Percentiles rank a stretch among this genome's conserved stretches.
Conservation (phyloP, 2,888 invertebrate genomes). For the Hypena proboscidalis region DNA sequence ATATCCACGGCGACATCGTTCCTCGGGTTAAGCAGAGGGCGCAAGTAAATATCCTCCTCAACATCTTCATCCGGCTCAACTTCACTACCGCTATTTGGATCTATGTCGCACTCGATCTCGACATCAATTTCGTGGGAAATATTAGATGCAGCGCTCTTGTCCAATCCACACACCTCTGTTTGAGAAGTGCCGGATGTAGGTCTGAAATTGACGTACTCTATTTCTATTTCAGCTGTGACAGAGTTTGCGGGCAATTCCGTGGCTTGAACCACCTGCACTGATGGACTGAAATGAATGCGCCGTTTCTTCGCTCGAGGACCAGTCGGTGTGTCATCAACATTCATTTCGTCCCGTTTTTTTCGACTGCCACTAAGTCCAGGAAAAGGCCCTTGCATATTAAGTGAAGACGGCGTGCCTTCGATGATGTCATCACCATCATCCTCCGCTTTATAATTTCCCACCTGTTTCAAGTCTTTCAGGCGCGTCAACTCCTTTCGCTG, state of each 20-base stretch:
- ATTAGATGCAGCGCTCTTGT: conserved; percentile 5
- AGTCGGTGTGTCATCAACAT: conserved; percentile 8
- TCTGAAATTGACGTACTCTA: conserved; percentile 6
- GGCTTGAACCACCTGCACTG: conserved; percentile 9
- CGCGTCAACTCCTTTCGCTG: conserved; percentile 1
- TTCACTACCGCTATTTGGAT: conserved; percentile 8
- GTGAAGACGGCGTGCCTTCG: conserved; percentile 10
- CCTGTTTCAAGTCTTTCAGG: conserved; percentile 2
- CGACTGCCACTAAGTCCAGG: too few relatives aligned
- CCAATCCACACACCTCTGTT: conserved; percentile 7
- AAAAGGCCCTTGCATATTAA: conserved; percentile 6
- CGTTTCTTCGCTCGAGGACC: conserved; percentile 9
- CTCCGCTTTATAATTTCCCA: conserved; percentile 5
- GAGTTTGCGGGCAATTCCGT: conserved; percentile 8
- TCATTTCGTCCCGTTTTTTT: too few relatives aligned
- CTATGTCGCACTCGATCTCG: conserved; percentile 8
- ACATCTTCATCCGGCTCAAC: too few relatives aligned
- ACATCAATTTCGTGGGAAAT: conserved; percentile 9
- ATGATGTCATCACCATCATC: conserved; percentile 9
- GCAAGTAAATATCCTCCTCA: too few relatives aligned
- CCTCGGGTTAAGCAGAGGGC: too few relatives aligned
- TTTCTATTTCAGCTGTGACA: conserved; percentile 12
- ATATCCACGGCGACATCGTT: not conserved
- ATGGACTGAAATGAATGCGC: conserved; percentile 10
- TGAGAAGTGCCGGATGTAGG: conserved; percentile 8